Evolutionary conservation across 2,888 invertebrate genomes (phyloP), one percentile per base, ranked within the genome.

Genomic region (Amitus sp.): DNA sequence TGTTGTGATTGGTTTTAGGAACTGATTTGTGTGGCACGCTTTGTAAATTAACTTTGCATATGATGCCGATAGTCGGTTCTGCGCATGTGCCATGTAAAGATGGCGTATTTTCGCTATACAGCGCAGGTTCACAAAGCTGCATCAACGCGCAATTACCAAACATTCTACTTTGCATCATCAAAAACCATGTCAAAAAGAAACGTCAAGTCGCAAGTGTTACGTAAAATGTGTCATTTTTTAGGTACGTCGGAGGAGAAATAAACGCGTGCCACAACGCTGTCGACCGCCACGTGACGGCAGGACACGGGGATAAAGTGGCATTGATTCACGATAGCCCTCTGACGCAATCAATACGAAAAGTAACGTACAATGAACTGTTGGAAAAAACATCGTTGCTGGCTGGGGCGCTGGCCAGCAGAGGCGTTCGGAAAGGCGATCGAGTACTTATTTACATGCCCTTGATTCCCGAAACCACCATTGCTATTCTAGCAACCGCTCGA

Each of bases 381-480:
- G 89, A 95, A 59, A 88, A 92, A 86, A 94, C 93, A 74, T 89
- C 91, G 0, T 83, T 87, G 15, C 80, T 96, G 42, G 95, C 96
- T 0, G 94, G 94, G 1, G 92, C 91, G 30, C 82, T 97, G 70
- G 85, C 88, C 0, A 86, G 88, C 2, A 83, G 92, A 49, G 96
- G 96, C 0, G 94, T 96, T 1, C 82, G 84, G 13, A 88, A 89
- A 72, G 96, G 96, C 0, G 95, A 95, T 73, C 84, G 92, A 0
- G 94, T 97, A 1, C 85, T 96, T 1, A 94, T 97, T 74, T 96
- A 96, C 82, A 96, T 97, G 96, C 96, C 96, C 0, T 87, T 96
- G 56, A 92, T 96, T 45, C 96, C 96, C 0, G 94, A 96, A 82
- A 92, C 95, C 0, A 87, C 96, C 42, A 87, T 95, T 48, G 89